These are phyloP conservation scores for Ctenopoma kingsleyae DNA, from an alignment of 2,797 vertebrate species.

Conservation along the genomic window DNA sequence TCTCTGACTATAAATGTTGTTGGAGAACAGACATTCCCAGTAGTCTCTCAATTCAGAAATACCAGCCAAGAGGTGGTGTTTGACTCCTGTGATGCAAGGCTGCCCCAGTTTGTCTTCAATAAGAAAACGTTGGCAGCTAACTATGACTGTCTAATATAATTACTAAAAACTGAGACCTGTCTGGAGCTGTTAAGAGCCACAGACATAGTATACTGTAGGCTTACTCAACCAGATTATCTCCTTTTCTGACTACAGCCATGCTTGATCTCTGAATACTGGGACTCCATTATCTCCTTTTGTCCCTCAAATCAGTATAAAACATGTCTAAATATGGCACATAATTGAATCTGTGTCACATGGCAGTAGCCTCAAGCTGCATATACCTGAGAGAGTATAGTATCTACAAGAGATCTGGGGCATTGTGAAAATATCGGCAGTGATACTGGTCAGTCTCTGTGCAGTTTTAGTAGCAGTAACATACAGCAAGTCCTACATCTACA, in stretches of 20 bases:
- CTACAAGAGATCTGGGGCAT: conserved; percentile 69
- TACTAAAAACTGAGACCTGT: conserved; percentile 87
- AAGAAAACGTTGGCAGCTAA: conserved; percentile 79
- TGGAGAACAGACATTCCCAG: conserved; percentile 89
- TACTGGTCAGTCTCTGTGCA: conserved; percentile 51
- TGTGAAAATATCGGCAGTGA: conserved; percentile 40
- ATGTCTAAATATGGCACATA: conserved; percentile 79
- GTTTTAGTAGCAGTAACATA: conserved; percentile 20
- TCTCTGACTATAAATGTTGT: conserved; percentile 89
- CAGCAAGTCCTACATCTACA: conserved; percentile 31
- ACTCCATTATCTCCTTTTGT: conserved; percentile 63
- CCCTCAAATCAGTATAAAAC: conserved; percentile 71
- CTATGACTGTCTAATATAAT: conserved; percentile 92
- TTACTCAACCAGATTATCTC: conserved; percentile 66
- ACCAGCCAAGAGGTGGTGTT: conserved; percentile 89
- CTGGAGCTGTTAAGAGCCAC: conserved; percentile 75
- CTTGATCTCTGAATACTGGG: conserved; percentile 56
- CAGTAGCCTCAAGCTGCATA: conserved; percentile 61
- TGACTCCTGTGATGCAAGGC: conserved; percentile 87
- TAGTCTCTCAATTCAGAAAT: conserved; percentile 85
- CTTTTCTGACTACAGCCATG: conserved; percentile 53
- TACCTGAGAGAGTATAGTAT: conserved; percentile 68
- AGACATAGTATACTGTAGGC: conserved; percentile 45
- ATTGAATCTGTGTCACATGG: conserved; percentile 75
- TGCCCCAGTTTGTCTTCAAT: conserved; percentile 51